Percentiles rank a stretch among this genome's conserved stretches.
Evolutionary conservation across 2,113 vertebrate genomes (phyloP).

Genomic region (Strigops habroptila): DNA sequence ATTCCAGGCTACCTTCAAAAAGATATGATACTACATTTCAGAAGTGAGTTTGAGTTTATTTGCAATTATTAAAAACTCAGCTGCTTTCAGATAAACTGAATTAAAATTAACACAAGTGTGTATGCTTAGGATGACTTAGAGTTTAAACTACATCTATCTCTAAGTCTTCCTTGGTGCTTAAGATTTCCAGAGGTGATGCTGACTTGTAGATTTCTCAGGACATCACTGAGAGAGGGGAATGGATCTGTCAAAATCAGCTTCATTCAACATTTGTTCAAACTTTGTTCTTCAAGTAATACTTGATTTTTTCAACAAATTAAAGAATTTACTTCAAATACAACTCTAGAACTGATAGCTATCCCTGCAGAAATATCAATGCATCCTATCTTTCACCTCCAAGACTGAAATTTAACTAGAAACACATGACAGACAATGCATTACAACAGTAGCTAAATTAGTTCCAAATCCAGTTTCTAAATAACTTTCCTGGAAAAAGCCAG

Average conservation of each 20-base stretch:
- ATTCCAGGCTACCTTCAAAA: not conserved
- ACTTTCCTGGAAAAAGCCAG: accelerated
- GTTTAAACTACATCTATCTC: not conserved
- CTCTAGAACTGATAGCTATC: not conserved
- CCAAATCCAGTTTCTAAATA: not conserved
- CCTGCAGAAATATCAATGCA: not conserved
- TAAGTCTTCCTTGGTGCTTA: not conserved
- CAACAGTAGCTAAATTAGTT: not conserved
- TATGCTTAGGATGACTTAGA: not conserved
- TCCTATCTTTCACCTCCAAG: not conserved
- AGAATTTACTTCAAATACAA: not conserved
- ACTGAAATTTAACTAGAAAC: not conserved
- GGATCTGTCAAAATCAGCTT: not conserved
- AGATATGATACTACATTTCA: not conserved
- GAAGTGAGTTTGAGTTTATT: not conserved
- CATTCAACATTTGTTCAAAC: not conserved
- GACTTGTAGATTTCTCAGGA: not conserved
- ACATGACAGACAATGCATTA: not conserved
- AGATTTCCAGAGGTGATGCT: not conserved
- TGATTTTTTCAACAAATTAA: not conserved
- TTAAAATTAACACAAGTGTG: not conserved
- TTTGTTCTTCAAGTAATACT: not conserved
- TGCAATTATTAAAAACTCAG: not conserved
- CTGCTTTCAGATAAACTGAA: not conserved
- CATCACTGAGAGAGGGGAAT: not conserved